Evolutionary conservation across 2,113 vertebrate species (phyloP).

Genomic region (Crypturellus undulatus): DNA sequence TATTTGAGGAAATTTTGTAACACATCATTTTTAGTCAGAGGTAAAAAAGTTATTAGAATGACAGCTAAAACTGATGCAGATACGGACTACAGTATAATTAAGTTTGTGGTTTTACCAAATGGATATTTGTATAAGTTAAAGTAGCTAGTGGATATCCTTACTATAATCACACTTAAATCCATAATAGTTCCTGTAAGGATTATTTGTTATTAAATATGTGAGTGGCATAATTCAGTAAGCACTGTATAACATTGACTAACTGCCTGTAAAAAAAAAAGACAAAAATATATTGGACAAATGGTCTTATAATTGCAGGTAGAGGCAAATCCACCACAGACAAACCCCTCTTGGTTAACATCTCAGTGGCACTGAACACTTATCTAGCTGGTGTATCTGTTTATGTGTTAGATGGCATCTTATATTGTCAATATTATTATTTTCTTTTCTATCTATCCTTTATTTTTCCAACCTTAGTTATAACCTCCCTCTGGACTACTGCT

Average conservation of each 20-base stretch:
- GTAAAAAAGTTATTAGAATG: background rate
- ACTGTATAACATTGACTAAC: constrained; percentile 29
- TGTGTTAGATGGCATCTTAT: background rate
- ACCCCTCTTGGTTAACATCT: background rate
- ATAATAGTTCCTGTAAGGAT: constrained; percentile 46
- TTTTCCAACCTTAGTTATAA: background rate
- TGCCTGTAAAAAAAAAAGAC: constrained; percentile 16
- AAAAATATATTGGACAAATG: constrained; percentile 44
- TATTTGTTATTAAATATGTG: constrained; percentile 57
- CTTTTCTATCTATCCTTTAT: background rate
- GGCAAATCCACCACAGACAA: constrained; percentile 32
- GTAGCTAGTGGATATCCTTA: constrained; percentile 13
- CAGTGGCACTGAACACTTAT: background rate
- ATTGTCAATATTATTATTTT: background rate
- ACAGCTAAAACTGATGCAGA: constrained; percentile 8
- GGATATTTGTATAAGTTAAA: constrained; percentile 37
- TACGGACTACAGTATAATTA: constrained; percentile 6
- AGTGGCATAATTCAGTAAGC: constrained; percentile 48
- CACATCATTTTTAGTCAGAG: background rate
- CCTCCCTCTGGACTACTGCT: background rate
- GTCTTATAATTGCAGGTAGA: constrained; percentile 40
- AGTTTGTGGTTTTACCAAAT: constrained; percentile 22
- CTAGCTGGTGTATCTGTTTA: background rate
- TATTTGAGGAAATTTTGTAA: constrained; percentile 20
- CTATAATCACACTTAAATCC: constrained; percentile 45